Conservation (phyloP, 2,888 invertebrate species). For the Heliothis peltigera region DNA sequence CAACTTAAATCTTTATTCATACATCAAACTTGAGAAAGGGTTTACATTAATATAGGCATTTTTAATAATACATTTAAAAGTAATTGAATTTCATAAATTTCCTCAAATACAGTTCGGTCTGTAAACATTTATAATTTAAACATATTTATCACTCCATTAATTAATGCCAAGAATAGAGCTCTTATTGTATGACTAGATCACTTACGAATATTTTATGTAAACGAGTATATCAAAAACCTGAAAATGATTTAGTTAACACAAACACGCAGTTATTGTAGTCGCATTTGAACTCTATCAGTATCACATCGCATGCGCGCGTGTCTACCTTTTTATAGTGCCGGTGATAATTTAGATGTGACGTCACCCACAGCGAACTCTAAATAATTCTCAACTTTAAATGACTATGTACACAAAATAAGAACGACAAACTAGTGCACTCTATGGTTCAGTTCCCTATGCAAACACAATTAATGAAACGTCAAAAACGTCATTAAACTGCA, state of each 20-base stretch:
- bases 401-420: conserved; percentile 69
- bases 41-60: too few species aligned
- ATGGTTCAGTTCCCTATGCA: conserved; percentile 33
- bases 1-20: too few species aligned
- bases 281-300: conserved; percentile 65
- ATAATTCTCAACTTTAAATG: conserved; percentile 74
- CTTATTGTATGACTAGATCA: conserved; percentile 3
- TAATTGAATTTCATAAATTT: too few species aligned
- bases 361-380: conserved; percentile 70
- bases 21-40: too few species aligned
- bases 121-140: too few species aligned
- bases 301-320: conserved; percentile 79
- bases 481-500: conserved; percentile 25
- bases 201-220: not conserved
- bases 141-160: too few species aligned
- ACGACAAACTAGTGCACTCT: conserved; percentile 69
- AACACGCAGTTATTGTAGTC: conserved; percentile 43
- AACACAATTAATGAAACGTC: conserved; percentile 22
- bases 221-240: not conserved
- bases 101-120: too few species aligned
- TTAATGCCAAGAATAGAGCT: not conserved
- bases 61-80: too few species aligned
- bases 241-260: conserved; percentile 16
- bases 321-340: conserved; percentile 80
- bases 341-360: conserved; percentile 84